Conservation (phyloP, 1,140 invertebrate genomes). For the Brachionus manjavacas region DNA sequence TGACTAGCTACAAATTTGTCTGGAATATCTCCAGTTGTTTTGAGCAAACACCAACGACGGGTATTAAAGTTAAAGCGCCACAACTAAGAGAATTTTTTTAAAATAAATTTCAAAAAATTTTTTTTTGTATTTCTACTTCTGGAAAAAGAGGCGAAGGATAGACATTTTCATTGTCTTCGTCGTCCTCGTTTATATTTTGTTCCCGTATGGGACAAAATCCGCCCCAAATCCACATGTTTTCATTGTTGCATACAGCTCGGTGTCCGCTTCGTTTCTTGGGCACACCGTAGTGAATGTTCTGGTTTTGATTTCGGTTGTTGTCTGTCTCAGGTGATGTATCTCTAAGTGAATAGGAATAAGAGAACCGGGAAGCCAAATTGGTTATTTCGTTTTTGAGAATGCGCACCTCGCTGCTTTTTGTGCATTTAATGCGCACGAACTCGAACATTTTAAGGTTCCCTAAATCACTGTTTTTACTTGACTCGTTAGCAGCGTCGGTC, state of each 20-base stretch:
- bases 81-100: background rate
- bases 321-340: background rate
- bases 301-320: background rate
- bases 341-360: background rate
- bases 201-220: constrained; percentile 34
- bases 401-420: constrained; percentile 2
- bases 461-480: background rate
- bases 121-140: background rate
- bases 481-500: background rate
- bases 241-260: constrained; percentile 6
- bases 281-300: background rate
- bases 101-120: background rate
- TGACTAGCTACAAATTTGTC: constrained; percentile 17
- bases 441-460: constrained; percentile 19
- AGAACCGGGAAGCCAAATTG: background rate
- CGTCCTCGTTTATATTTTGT: background rate
- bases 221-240: constrained; percentile 41
- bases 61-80: constrained; percentile 39
- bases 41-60: background rate
- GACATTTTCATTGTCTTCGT: background rate
- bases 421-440: background rate
- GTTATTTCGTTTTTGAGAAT: background rate
- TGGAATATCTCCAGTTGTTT: constrained; percentile 29
- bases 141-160: constrained; percentile 9
- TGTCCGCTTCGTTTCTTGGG: constrained; percentile 34